Evolutionary conservation across 2,888 invertebrate genomes (phyloP).

Genomic region (Amitus sp.): DNA sequence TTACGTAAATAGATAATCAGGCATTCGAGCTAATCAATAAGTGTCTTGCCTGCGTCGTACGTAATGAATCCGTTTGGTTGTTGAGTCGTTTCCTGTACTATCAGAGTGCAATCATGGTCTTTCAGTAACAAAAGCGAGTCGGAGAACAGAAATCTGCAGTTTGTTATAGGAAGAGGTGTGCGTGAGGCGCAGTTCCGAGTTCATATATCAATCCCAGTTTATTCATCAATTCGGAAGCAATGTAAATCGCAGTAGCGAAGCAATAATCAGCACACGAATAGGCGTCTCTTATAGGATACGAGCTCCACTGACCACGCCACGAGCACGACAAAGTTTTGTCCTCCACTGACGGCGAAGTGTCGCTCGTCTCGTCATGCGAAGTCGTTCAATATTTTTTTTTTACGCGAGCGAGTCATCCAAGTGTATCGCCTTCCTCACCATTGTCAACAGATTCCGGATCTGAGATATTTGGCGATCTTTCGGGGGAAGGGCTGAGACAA

Average conservation of each 20-base stretch:
- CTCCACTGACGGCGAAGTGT: conserved; percentile 1
- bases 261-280: conserved; percentile 49
- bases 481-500: conserved; percentile 33
- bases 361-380: background rate
- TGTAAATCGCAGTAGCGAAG: conserved; percentile 48
- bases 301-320: conserved; percentile 62
- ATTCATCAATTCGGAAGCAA: conserved; percentile 58
- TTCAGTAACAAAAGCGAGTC: conserved; percentile 18
- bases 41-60: conserved; percentile 31
- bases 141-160: conserved; percentile 22
- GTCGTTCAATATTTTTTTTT: conserved; percentile 31
- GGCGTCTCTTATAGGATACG: conserved; percentile 58
- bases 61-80: conserved; percentile 33
- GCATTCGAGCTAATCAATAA: conserved; percentile 20
- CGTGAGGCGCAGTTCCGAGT: conserved; percentile 49
- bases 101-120: conserved; percentile 38
- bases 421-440: conserved; percentile 66
- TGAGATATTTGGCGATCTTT: conserved; percentile 34
- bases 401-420: conserved; percentile 53
- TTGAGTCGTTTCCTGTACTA: conserved; percentile 43
- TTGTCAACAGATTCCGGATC: conserved; percentile 54
- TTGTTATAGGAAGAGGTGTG: conserved; percentile 40
- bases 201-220: conserved; percentile 36
- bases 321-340: conserved; percentile 40
- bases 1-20: conserved; percentile 10